A percentile compares a stretch with the other conserved stretches of the same genome.
These are phyloP conservation scores for Chelonus formosanus DNA, from an alignment of 2,888 invertebrate species.

Conservation along the genomic window DNA sequence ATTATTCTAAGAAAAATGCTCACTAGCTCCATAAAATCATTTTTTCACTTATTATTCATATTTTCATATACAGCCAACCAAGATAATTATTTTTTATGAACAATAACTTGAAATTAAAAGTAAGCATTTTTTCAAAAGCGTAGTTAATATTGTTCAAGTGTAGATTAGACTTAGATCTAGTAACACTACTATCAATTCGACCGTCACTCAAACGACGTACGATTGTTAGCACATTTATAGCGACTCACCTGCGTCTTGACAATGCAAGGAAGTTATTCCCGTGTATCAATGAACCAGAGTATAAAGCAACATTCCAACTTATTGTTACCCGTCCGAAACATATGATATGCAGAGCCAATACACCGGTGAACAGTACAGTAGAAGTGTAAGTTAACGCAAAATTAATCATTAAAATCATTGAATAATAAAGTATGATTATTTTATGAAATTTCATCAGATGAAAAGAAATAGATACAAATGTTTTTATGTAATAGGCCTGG, in stretches of 20 bases:
- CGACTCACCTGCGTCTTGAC: constrained; percentile 76
- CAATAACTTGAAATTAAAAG: too few species aligned
- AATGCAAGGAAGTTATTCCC: constrained; percentile 82
- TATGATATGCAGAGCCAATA: constrained; percentile 71
- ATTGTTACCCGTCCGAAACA: constrained; percentile 71
- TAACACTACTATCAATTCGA: constrained; percentile 23
- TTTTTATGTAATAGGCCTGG: constrained; percentile 62
- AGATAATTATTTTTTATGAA: constrained; percentile 1
- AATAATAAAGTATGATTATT: too few species aligned
- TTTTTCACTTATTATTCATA: too few species aligned
- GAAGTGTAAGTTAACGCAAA: constrained; percentile 69
- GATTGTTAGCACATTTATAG: constrained; percentile 69
- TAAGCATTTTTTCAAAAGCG: not conserved
- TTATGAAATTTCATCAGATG: not conserved
- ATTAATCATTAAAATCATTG: not conserved
- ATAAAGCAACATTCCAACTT: constrained; percentile 76
- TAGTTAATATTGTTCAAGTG: not conserved
- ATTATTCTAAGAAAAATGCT: too few species aligned
- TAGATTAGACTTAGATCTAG: constrained; percentile 28
- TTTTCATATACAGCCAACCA: too few species aligned
- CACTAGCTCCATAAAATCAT: too few species aligned
- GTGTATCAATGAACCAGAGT: constrained; percentile 82
- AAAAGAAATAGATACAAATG: not conserved
- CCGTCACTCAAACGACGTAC: constrained; percentile 33
- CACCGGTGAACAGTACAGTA: constrained; percentile 69